Conservation (phyloP, 2,113 vertebrate genomes). For the Hassar affinis region DNA sequence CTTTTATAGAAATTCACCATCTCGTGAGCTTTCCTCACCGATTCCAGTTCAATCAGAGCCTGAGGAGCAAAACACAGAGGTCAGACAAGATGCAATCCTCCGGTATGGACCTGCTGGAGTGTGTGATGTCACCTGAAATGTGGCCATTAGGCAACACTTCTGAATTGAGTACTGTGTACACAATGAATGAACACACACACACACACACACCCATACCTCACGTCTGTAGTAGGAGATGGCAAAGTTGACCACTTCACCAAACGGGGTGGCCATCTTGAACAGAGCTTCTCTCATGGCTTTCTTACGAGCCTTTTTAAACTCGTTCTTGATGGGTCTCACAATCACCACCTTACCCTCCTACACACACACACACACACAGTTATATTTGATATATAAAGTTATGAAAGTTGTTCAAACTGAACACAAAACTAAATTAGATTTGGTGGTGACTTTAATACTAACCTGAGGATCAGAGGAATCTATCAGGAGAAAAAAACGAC, state of each 20-base stretch:
- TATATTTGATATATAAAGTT: not conserved
- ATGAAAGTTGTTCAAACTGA: not conserved
- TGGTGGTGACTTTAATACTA: not conserved
- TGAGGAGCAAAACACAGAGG: conserved; percentile 42
- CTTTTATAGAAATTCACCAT: conserved; percentile 79
- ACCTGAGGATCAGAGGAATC: conserved; percentile 35
- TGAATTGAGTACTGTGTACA: too few relatives aligned
- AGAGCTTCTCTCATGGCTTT: conserved; percentile 39
- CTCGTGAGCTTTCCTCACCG: conserved; percentile 76
- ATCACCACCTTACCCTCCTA: conserved; percentile 56
- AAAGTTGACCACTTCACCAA: conserved; percentile 52
- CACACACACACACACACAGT: not conserved
- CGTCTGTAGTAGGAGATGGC: conserved; percentile 48
- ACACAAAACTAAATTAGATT: not conserved
- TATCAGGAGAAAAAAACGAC: conserved; percentile 4
- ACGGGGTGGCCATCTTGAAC: conserved; percentile 42
- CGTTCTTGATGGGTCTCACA: conserved; percentile 47
- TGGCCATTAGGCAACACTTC: too few relatives aligned
- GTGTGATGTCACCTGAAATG: not conserved
- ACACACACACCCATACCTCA: conserved; percentile 45
- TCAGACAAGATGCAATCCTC: not conserved
- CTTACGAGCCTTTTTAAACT: conserved; percentile 26
- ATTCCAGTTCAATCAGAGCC: conserved; percentile 84
- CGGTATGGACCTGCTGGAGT: not conserved
- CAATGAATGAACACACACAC: too few relatives aligned